Percentiles rank a stretch among this genome's conserved stretches.
These are phyloP conservation scores for Prosapia bicincta DNA, from an alignment of 2,888 invertebrate genomes.

Conservation along the genomic window DNA sequence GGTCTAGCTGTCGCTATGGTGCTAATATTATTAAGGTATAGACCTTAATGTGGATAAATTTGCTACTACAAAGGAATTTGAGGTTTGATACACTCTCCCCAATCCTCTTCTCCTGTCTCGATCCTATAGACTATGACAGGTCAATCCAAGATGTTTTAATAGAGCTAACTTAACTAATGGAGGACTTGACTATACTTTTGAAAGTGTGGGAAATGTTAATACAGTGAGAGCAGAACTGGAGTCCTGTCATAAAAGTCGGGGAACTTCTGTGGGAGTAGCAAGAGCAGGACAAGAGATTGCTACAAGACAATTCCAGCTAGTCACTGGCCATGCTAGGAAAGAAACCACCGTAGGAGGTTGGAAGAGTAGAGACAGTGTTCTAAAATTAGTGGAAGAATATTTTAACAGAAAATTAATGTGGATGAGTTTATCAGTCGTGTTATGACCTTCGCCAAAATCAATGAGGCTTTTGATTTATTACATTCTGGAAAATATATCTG, in stretches of 20 bases:
- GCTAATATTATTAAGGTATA: conserved; percentile 86
- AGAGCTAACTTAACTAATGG: conserved; percentile 91
- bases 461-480: conserved; percentile 90
- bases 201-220: conserved; percentile 92
- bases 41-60: conserved; percentile 84
- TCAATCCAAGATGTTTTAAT: conserved; percentile 85
- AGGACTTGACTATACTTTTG: conserved; percentile 96
- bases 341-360: conserved; percentile 93
- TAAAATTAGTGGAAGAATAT: conserved; percentile 84
- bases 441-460: conserved; percentile 74
- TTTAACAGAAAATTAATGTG: conserved; percentile 74
- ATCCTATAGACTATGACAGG: conserved; percentile 79
- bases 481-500: conserved; percentile 78
- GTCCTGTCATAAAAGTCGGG: conserved; percentile 97
- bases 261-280: conserved; percentile 93
- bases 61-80: conserved; percentile 73
- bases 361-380: conserved; percentile 94
- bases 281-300: conserved; percentile 94
- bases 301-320: conserved; percentile 96
- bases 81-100: conserved; percentile 89
- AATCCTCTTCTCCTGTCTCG: too few species aligned
- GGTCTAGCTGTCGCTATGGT: conserved; percentile 87
- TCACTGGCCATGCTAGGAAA: conserved; percentile 96
- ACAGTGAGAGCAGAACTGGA: conserved; percentile 77
- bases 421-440: conserved; percentile 93